Percentiles rank a stretch among this genome's conserved stretches.
phyloP scores from a whole-genome alignment of 2,113 vertebrate species.

The Ciconia maguari region DNA sequence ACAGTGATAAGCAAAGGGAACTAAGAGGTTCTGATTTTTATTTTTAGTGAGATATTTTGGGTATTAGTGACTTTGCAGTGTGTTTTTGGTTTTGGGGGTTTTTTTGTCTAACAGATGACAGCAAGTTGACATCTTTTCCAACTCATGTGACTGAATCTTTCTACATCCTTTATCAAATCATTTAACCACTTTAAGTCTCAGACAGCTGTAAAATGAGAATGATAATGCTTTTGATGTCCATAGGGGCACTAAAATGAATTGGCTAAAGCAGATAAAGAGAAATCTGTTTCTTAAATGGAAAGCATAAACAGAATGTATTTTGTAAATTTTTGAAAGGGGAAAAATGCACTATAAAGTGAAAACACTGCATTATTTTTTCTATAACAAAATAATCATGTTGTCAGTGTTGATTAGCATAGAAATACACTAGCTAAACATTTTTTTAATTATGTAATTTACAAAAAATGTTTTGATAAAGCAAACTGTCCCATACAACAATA shows the following conservation, averaged over 20 bases:
- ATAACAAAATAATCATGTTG: neutral
- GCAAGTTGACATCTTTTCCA: constrained; percentile 5
- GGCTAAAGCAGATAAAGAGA: neutral
- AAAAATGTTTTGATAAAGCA: neutral
- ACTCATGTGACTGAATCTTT: constrained; percentile 7
- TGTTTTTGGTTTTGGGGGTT: neutral
- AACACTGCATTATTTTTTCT: neutral
- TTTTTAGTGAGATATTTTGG: constrained; percentile 49
- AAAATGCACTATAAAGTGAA: neutral
- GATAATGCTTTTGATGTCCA: neutral
- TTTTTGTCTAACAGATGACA: constrained; percentile 10
- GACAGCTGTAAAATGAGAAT: neutral
- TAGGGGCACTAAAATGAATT: neutral
- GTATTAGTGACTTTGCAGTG: constrained; percentile 19
- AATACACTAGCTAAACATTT: neutral
- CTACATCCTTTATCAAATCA: neutral
- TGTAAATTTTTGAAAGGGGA: neutral
- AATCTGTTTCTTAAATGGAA: neutral
- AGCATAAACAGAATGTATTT: neutral
- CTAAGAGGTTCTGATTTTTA: constrained; percentile 54
- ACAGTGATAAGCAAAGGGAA: constrained; percentile 21
- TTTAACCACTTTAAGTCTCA: neutral
- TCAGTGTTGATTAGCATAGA: neutral
- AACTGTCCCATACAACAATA: neutral
- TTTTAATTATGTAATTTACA: neutral